These are phyloP conservation scores for Choloepus didactylus DNA, from an alignment of 2,797 vertebrate genomes.

Conservation along the genomic window DNA sequence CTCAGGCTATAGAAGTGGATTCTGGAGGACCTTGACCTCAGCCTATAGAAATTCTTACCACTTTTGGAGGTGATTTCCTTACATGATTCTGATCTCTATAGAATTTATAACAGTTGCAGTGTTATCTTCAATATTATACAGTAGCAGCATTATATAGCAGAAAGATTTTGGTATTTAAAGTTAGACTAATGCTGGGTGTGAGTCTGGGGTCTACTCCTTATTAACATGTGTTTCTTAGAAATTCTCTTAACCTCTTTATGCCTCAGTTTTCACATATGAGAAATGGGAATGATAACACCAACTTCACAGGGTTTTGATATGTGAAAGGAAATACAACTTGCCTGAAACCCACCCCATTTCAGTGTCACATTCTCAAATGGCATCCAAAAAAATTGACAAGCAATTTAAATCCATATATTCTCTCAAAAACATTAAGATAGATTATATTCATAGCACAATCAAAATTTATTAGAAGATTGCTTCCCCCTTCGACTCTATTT, in stretches of 20 bases:
- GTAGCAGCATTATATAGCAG: not conserved
- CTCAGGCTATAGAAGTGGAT: slow-evolving; percentile 9
- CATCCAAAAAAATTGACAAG: not conserved
- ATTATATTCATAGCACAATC: not conserved
- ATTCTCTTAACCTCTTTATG: not conserved
- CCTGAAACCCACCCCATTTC: not conserved
- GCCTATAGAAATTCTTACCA: not conserved
- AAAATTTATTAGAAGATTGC: not conserved
- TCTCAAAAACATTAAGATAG: not conserved
- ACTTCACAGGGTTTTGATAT: not conserved
- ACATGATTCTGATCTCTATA: not conserved
- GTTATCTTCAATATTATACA: not conserved
- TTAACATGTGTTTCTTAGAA: not conserved
- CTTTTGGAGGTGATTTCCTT: not conserved
- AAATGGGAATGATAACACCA: not conserved
- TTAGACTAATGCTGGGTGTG: not conserved
- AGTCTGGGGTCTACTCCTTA: not conserved
- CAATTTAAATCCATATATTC: not conserved
- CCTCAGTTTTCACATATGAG: slow-evolving; percentile 2
- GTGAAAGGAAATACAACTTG: not conserved
- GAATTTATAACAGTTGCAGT: not conserved
- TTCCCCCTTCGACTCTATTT: not conserved
- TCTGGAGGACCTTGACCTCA: not conserved
- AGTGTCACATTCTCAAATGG: slow-evolving; percentile 13
- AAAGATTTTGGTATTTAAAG: not conserved